Conservation (phyloP, 2,888 invertebrate genomes). For the Tanypteryx hageni region DNA sequence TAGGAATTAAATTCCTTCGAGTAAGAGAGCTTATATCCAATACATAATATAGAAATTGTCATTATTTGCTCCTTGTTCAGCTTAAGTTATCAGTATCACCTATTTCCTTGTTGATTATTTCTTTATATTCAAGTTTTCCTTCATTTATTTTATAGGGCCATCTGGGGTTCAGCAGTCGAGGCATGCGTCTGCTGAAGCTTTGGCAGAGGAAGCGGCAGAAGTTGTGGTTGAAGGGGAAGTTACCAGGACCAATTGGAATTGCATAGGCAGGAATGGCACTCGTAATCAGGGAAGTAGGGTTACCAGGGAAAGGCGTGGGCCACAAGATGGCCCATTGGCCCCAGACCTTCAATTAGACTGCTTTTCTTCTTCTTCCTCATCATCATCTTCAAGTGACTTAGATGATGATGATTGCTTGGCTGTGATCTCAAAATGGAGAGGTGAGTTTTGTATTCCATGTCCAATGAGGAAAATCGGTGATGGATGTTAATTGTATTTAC, state of each 20-base stretch:
- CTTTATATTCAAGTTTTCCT: not conserved
- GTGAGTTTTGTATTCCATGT: not conserved
- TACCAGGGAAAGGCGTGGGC: not conserved
- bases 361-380: constrained; percentile 75
- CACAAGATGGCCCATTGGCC: constrained; percentile 78
- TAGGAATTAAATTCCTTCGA: no score
- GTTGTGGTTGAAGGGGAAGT: constrained; percentile 51
- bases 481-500: no score
- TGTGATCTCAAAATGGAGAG: constrained; percentile 56
- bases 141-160: constrained; percentile 13
- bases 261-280: not conserved
- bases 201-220: constrained; percentile 38
- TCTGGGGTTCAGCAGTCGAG: constrained; percentile 34
- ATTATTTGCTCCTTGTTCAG: not conserved
- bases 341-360: constrained; percentile 89
- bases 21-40: no score
- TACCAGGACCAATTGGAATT: constrained; percentile 5
- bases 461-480: no score
- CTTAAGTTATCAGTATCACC: not conserved
- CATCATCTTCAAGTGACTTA: constrained; percentile 45
- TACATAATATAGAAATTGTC: not conserved
- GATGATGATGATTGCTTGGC: constrained; percentile 51
- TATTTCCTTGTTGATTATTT: not conserved
- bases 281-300: not conserved
- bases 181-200: not conserved